Conservation (phyloP, 2,888 invertebrate species). For the Phania funesta region DNA sequence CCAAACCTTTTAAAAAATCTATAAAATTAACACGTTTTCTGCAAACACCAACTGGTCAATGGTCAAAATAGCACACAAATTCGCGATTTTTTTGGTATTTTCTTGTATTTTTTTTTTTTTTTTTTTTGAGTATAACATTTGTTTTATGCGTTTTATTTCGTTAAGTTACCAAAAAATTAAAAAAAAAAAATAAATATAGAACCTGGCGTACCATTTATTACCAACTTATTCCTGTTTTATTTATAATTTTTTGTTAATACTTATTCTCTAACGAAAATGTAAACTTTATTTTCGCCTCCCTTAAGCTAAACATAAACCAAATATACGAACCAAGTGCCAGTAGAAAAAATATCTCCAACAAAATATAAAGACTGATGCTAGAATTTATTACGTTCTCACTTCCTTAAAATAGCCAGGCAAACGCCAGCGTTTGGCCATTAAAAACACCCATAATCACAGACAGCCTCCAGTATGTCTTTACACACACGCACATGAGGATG, state of each 20-base stretch:
- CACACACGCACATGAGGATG: conserved; percentile 9
- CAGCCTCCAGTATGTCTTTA: conserved; percentile 34
- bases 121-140: conserved; percentile 27
- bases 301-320: conserved; percentile 58
- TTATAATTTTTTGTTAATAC: conserved; percentile 29
- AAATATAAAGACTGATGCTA: conserved; percentile 66
- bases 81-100: too few species aligned
- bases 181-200: neutral
- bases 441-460: conserved; percentile 60
- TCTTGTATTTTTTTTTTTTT: too few species aligned
- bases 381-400: conserved; percentile 68
- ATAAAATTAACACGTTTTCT: conserved; percentile 42
- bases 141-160: conserved; percentile 43
- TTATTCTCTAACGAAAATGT: conserved; percentile 3
- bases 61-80: conserved; percentile 23
- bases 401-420: conserved; percentile 51
- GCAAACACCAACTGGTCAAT: conserved; percentile 48
- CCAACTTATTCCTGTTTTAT: conserved; percentile 43
- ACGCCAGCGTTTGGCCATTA: conserved; percentile 56
- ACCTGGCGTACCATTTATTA: conserved; percentile 57
- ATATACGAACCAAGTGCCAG: conserved; percentile 20
- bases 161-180: conserved; percentile 8
- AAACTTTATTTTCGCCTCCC: conserved; percentile 63
- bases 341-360: conserved; percentile 10
- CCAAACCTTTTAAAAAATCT: neutral